A percentile compares a stretch with the other conserved stretches of the same genome.
These are phyloP conservation scores for Pituophis catenifer DNA, from an alignment of 2,113 vertebrate genomes.

Conservation along the genomic window DNA sequence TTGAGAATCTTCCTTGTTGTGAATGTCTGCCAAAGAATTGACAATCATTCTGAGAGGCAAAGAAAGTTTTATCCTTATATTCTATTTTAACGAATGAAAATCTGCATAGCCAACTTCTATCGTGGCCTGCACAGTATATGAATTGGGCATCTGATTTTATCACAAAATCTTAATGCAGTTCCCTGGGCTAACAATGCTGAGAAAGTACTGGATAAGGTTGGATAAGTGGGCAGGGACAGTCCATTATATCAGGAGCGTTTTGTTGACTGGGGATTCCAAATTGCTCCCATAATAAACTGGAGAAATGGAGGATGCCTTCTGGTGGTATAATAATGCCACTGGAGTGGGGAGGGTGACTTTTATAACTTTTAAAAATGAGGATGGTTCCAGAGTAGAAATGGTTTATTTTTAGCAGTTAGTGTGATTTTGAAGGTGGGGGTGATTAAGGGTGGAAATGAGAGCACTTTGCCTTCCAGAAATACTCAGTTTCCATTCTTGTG, in stretches of 20 bases:
- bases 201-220: not conserved
- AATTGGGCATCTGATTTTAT: not conserved
- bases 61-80: not conserved
- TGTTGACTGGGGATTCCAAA: not conserved
- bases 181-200: not conserved
- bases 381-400: not conserved
- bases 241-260: not conserved
- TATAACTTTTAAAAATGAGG: not conserved
- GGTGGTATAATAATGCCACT: not conserved
- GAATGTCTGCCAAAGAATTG: not conserved
- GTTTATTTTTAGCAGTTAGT: not conserved
- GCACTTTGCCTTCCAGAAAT: not conserved
- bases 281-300: not conserved
- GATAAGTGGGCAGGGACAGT: not conserved
- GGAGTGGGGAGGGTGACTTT: not conserved
- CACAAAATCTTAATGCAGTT: not conserved
- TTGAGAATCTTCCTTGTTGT: not conserved
- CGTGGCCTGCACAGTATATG: not conserved
- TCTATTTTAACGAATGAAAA: not conserved
- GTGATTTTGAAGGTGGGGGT: not conserved
- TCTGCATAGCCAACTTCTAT: not conserved
- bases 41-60: not conserved
- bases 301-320: not conserved
- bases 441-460: not conserved
- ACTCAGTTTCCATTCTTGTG: not conserved